Base-by-base conservation (phyloP, 2,888 invertebrate genomes). In the Orthosia cruda region DNA sequence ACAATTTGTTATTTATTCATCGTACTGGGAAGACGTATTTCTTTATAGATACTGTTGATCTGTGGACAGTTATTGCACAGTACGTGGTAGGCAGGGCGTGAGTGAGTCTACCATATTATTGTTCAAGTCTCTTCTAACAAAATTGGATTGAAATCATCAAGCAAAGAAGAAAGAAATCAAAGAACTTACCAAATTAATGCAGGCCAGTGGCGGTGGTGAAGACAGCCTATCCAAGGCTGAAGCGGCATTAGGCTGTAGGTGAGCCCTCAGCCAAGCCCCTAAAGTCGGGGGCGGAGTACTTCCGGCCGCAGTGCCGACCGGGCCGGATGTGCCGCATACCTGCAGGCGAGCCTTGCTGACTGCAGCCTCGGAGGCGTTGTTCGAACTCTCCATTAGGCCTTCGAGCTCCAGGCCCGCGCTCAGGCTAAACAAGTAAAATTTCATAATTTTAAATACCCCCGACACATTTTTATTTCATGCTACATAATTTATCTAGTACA, bases 351-450 rank as follows among this genome's bases (percentile, higher is more conserved):
- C 94, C 57, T 83, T 82, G 80, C 88, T 89, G 59, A 95, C 96
- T 0, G 94, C 94, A 3, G 82, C 81, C 68, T 95, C 96, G 0
- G 94, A 89, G 0, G 89, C 67, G 77, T 85, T 92, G 85, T 74
- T 87, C 0, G 92, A 84, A 11, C 87, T 84, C 77, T 95, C 95
- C 88, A 92, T 88, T 0, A 92, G 84, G 0, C 89, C 78, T 68
- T 95, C 94, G 2, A 96, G 90, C 13, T 96, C 96, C 2, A 93
- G 85, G n/a, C 92, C 93, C 2, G 95, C 95, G 86, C 96, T 95
- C 4, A 94, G 71, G 0, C 96, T 96, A 81, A 69, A 40, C 52
- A 52, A 1, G n/a, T n/a, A n/a, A n/a, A n/a, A n/a, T n/a, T n/a
- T n/a, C n/a, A n/a, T n/a, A n/a, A n/a, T n/a, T n/a, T n/a, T n/a